Evolutionary conservation across 2,888 invertebrate species (phyloP).

Genomic region (Ormia ochracea): DNA sequence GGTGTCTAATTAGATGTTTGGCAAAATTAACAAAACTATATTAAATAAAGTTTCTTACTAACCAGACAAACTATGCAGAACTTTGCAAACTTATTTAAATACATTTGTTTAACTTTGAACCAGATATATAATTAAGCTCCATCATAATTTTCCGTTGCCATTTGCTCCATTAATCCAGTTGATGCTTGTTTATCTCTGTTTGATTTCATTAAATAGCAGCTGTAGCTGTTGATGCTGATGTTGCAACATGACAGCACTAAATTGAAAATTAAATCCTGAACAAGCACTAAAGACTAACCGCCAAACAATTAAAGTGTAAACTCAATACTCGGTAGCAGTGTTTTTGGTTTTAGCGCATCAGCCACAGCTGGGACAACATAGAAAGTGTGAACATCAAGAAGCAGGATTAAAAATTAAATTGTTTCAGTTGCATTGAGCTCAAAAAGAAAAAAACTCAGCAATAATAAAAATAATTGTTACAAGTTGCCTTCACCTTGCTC

Average conservation of each 20-base stretch:
- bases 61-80: not conserved
- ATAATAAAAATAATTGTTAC: too few relatives aligned
- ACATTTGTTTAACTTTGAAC: not conserved
- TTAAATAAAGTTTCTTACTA: not conserved
- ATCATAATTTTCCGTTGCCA: not conserved
- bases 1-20: not conserved
- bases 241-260: not conserved
- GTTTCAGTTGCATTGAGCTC: not conserved
- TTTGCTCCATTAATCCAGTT: not conserved
- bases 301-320: slow-evolving; percentile 37
- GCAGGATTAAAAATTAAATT: not conserved
- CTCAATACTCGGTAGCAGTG: slow-evolving; percentile 13
- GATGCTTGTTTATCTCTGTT: slow-evolving; percentile 9
- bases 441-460: not conserved
- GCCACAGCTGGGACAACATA: not conserved
- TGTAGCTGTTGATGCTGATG: not conserved
- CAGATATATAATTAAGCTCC: not conserved
- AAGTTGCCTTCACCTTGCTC: too few relatives aligned
- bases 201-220: slow-evolving; percentile 8
- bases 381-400: not conserved
- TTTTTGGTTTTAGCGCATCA: not conserved
- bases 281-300: slow-evolving; percentile 20
- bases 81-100: too few relatives aligned
- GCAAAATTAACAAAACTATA: not conserved
- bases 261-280: slow-evolving; percentile 16